Evolutionary conservation across 2,797 vertebrate genomes (phyloP).

Genomic region (Phalanger gymnotis): DNA sequence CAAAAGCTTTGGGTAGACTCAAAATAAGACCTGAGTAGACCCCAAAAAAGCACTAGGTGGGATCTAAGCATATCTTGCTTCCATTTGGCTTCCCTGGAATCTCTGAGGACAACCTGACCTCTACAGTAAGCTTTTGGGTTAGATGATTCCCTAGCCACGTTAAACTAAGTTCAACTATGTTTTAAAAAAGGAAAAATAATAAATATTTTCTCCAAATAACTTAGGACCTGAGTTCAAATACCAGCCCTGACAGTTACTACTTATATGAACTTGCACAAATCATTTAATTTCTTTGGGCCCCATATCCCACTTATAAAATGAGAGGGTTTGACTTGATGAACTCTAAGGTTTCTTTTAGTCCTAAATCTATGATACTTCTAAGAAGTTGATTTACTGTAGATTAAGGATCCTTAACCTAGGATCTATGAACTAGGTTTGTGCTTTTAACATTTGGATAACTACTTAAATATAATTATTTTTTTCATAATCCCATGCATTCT

Average conservation of each 20-base stretch:
- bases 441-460: not conserved
- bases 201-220: not conserved
- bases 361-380: not conserved
- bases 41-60: not conserved
- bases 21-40: not conserved
- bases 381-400: not conserved
- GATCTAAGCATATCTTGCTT: not conserved
- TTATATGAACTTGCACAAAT: not conserved
- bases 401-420: not conserved
- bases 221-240: not conserved
- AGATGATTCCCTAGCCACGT: not conserved
- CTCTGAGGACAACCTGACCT: not conserved
- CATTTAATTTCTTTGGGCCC: not conserved
- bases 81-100: not conserved
- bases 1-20: not conserved
- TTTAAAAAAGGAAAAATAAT: not conserved
- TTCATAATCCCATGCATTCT: not conserved
- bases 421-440: not conserved
- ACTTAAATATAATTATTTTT: not conserved
- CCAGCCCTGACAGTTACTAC: not conserved
- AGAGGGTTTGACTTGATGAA: not conserved
- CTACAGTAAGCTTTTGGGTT: not conserved
- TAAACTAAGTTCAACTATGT: not conserved
- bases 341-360: not conserved
- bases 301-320: not conserved